Conservation (phyloP, 2,113 vertebrate species). For the Cyanocitta stelleri region DNA sequence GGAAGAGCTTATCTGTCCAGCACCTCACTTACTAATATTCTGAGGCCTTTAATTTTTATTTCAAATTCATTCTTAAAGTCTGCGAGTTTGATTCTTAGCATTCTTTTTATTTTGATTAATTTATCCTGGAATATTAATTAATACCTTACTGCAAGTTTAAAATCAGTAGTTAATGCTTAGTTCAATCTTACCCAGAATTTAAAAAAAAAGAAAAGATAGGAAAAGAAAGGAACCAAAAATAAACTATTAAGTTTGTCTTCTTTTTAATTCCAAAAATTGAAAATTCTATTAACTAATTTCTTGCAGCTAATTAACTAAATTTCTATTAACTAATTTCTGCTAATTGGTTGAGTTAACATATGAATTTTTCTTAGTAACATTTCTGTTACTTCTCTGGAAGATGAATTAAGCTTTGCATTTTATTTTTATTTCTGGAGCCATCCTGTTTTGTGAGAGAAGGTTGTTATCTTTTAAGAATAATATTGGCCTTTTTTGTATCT, state of each 20-base stretch:
- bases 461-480: not conserved
- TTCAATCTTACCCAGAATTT: not conserved
- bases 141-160: not conserved
- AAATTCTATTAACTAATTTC: not conserved
- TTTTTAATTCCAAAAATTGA: not conserved
- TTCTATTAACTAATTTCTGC: not conserved
- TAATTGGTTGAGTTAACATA: not conserved
- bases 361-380: not conserved
- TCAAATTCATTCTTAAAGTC: not conserved
- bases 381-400: not conserved
- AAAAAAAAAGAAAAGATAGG: not conserved
- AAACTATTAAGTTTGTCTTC: accelerated
- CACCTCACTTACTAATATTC: not conserved
- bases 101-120: not conserved
- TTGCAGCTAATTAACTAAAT: too few relatives aligned
- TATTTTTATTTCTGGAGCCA: not conserved
- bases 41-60: not conserved
- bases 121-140: not conserved
- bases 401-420: not conserved
- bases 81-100: not conserved
- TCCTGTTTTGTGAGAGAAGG: not conserved
- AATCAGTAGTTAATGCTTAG: not conserved
- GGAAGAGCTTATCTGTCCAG: not conserved
- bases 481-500: not conserved
- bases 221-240: not conserved